These are phyloP conservation scores for Motacilla tschutschensis DNA, from an alignment of 2,113 vertebrate genomes.

Conservation along the genomic window DNA sequence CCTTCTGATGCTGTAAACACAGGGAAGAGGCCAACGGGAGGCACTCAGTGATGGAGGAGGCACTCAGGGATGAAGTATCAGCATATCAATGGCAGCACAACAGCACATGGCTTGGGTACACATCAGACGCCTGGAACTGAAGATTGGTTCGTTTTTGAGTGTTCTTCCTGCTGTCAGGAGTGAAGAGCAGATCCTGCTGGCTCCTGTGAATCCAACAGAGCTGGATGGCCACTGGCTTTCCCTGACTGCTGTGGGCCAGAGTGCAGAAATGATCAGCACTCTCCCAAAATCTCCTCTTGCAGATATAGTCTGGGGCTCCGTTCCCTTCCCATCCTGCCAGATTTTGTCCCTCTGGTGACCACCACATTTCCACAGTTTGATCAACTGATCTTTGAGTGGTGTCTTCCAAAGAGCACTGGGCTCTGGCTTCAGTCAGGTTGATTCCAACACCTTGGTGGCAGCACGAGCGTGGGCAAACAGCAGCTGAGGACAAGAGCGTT, in stretches of 20 bases:
- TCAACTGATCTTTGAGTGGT: not conserved
- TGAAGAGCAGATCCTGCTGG: not conserved
- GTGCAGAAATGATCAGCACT: not conserved
- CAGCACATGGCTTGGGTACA: not conserved
- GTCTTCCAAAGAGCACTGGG: not conserved
- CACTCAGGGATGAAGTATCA: not conserved
- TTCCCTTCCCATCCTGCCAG: not conserved
- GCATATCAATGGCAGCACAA: not conserved
- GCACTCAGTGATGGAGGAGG: not conserved
- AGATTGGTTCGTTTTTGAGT: not conserved
- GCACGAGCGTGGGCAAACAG: not conserved
- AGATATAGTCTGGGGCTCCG: not conserved
- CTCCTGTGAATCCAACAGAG: not conserved
- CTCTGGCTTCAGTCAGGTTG: not conserved
- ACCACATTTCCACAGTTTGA: not conserved
- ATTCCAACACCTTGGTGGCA: not conserved
- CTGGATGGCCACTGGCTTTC: not conserved
- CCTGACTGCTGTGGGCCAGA: not conserved
- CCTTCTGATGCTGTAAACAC: not conserved
- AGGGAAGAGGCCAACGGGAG: not conserved
- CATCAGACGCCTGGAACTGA: not conserved
- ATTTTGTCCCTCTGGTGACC: not conserved
- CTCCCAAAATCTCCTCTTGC: not conserved
- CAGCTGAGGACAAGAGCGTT: accelerated
- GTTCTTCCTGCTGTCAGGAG: not conserved